Evolutionary conservation across 2,888 invertebrate species (phyloP), one percentile per base, ranked within the genome.

Genomic region (Hypolimnas misippus): DNA sequence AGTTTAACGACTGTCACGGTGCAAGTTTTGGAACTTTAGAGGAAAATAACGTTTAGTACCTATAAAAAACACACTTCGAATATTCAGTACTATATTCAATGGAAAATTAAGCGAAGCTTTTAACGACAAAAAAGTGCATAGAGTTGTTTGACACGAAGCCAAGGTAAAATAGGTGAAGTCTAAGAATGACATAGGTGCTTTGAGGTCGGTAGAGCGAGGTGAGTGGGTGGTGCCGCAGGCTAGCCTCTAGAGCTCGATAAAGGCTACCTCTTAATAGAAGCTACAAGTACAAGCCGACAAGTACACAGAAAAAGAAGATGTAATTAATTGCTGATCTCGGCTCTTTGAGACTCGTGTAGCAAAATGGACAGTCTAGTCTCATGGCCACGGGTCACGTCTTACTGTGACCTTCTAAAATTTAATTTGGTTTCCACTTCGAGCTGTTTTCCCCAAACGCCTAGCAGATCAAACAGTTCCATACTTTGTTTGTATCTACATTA

Each of bases 361-460:
- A 57, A 77, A 77, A 75, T 66, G 79, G 74, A 81, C 78, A 82
- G 78, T 78, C 79, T 81, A n/a, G n/a, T 84, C 82, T 83, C 84
- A 79, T 80, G 80, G 91, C 92, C 85, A 90, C 90, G 92, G 94
- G 94, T 93, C 94, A 95, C 94, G 94, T 94, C 94, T 93, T 93
- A 91, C 86, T 90, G 94, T 94, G 94, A 94, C 94, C 94, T 95
- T 95, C 87, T 93, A 93, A 94, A 93, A 93, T 93, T 95, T 95
- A 95, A 95, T 95, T 95, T 95, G 95, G 95, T 95, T 95, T 95
- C 95, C 95, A 95, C 93, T 94, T 83, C 93, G 92, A 94, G 94
- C 92, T 93, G n/a, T 93, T 89, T 93, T 92, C 93, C 93, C 93
- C 93, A 92, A 89, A 83, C 81, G 80, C 84, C 83, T 86, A 83